phyloP scores from a whole-genome alignment of 2,797 vertebrate genomes.

The Oreonectes daqikongensis region DNA sequence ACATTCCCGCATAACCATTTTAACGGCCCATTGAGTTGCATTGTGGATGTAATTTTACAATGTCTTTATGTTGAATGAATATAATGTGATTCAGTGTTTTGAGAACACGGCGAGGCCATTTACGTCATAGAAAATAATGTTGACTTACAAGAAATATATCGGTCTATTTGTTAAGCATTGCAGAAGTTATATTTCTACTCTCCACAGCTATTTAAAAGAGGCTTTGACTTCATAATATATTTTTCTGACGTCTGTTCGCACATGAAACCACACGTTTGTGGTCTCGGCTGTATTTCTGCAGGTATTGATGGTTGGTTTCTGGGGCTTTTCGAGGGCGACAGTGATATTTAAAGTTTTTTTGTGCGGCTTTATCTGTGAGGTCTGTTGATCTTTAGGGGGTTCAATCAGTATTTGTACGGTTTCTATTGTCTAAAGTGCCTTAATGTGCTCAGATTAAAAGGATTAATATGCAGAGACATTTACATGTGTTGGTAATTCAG shows the following conservation, averaged over 20 bases:
- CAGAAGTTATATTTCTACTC: background rate
- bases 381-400: background rate
- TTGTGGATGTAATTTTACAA: background rate
- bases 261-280: background rate
- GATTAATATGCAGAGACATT: background rate
- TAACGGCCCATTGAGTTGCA: background rate
- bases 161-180: background rate
- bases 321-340: conserved; percentile 45
- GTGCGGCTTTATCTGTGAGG: background rate
- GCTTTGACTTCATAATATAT: conserved; percentile 9
- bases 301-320: conserved; percentile 51
- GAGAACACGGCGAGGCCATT: background rate
- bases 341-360: conserved; percentile 30
- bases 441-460: background rate
- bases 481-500: background rate
- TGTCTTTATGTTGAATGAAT: background rate
- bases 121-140: background rate
- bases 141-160: background rate
- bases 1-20: background rate
- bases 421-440: background rate
- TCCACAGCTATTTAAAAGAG: conserved; percentile 9
- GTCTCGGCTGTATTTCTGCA: conserved; percentile 40
- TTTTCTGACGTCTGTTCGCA: background rate
- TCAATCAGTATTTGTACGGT: background rate
- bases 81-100: background rate